These are phyloP conservation scores for Byasa hedistus DNA, from an alignment of 2,888 invertebrate genomes.

Conservation along the genomic window DNA sequence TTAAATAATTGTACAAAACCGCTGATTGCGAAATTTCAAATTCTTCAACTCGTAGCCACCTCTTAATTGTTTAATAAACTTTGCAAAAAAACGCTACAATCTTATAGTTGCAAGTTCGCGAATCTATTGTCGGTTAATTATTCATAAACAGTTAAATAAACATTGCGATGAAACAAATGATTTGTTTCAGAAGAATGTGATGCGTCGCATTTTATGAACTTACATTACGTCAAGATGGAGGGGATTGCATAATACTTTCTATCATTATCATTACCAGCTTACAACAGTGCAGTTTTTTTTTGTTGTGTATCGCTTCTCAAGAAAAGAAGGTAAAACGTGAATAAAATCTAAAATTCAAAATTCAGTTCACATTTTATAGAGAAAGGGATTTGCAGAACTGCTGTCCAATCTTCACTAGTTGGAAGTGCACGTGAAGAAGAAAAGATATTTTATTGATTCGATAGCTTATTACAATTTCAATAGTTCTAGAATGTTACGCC, in stretches of 20 bases:
- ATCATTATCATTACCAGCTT: not conserved
- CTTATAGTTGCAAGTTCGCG: constrained; percentile 17
- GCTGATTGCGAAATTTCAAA: constrained; percentile 1
- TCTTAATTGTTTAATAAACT: constrained; percentile 8
- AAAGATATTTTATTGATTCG: no score
- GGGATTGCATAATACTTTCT: not conserved
- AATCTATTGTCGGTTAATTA: constrained; percentile 27
- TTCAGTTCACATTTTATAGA: no score
- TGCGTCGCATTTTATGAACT: not conserved
- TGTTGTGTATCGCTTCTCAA: not conserved
- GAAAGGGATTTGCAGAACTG: no score
- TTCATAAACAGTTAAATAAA: no score
- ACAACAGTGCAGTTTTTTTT: not conserved
- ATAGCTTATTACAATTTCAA: no score
- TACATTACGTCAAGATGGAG: not conserved
- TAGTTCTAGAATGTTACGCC: not conserved
- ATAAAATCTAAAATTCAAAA: no score
- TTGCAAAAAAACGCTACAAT: constrained; percentile 5
- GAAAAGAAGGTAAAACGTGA: no score
- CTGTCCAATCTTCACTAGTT: no score
- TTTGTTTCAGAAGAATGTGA: not conserved
- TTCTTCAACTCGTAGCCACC: not conserved
- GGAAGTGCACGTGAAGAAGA: no score
- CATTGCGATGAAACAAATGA: no score
- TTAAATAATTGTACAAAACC: not conserved